A percentile compares a stretch with the other conserved stretches of the same genome.
These are phyloP conservation scores for Mellilla xanthometata DNA, from an alignment of 2,888 invertebrate genomes.

Conservation along the genomic window DNA sequence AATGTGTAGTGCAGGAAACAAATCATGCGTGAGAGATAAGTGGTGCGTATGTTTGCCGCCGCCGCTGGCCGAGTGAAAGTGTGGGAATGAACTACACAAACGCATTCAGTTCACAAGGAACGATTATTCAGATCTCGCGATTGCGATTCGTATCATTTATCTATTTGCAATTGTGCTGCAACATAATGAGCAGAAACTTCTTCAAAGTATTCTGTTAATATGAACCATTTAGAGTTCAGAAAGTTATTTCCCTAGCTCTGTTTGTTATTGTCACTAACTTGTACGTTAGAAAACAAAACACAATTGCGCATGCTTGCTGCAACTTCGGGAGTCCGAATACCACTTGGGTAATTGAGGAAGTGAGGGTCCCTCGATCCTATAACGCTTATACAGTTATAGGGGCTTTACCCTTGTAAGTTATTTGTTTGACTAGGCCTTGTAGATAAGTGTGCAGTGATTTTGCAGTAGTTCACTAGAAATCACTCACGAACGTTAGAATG, in stretches of 20 bases:
- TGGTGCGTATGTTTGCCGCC: conserved; percentile 9
- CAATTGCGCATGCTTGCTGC: conserved; percentile 37
- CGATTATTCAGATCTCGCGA: conserved; percentile 15
- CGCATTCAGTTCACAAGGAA: conserved; percentile 24
- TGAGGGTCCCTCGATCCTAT: conserved; percentile 40
- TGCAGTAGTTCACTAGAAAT: not conserved
- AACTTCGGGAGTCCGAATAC: conserved; percentile 23
- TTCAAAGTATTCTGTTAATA: no score
- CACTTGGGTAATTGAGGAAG: conserved; percentile 35
- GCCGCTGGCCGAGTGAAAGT: conserved; percentile 24
- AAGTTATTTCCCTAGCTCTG: not conserved
- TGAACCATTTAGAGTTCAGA: no score
- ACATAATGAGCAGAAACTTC: no score
- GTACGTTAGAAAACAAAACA: conserved; percentile 21
- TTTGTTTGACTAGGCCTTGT: not conserved
- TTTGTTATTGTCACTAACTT: conserved; percentile 3
- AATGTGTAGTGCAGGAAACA: conserved; percentile 12
- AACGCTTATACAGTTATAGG: conserved; percentile 35
- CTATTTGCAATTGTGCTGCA: conserved; percentile 6
- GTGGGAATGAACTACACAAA: conserved; percentile 24
- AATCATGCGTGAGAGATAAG: conserved; percentile 20
- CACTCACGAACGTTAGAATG: not conserved
- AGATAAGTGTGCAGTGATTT: not conserved
- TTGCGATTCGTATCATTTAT: conserved; percentile 15
- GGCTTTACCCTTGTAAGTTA: conserved; percentile 14